Evolutionary conservation across 2,888 invertebrate species (phyloP), one percentile per base, ranked within the genome.

Genomic region (Nowickia ferox): DNA sequence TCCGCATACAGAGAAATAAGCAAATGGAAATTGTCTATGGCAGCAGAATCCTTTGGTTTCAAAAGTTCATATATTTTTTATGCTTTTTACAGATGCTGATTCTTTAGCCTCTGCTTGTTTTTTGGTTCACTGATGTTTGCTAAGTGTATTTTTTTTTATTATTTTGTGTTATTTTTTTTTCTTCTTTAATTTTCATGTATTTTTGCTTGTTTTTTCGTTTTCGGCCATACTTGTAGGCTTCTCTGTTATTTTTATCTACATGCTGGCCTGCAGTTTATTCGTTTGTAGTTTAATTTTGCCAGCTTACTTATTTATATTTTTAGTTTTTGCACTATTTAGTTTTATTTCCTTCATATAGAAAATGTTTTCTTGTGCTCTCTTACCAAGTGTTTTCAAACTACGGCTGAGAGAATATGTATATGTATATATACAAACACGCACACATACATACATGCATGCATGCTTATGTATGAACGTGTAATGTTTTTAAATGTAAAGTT

Each of bases 71-170:
- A 8, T 65, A 9, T 59, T 71, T 75, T 59, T 63, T 42, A 51
- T 40, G 40, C 30, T 48, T 11, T 55, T 55, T n/a, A 44, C 46
- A 17, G 19, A 11, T 46, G 13, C 22, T 68, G 17, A n/a, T 40
- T 6, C 38, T 65, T 30, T 63, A 15, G 51, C 19, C 44, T 55
- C 42, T 69, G 19, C 30, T 59, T 61, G 0, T 46, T 65, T 40
- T 55, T 55, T 38, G 19, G 19, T 66, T 46, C 53, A 65, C 53
- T 55, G 30, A n/a, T 65, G 53, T 42, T 78, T 71, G 78, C 55
- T 63, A 71, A 78, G 69, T 63, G 42, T 63, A 71, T 65, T 72
- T 57, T 79, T 53, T n/a, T n/a, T 79, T 79, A 51, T 79, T 79
- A 46, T 72, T 66, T 75, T 40, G 30, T 61, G 11, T 46, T 40